These are phyloP conservation scores for Aphelocoma coerulescens DNA, from an alignment of 2,113 vertebrate genomes.

Conservation along the genomic window DNA sequence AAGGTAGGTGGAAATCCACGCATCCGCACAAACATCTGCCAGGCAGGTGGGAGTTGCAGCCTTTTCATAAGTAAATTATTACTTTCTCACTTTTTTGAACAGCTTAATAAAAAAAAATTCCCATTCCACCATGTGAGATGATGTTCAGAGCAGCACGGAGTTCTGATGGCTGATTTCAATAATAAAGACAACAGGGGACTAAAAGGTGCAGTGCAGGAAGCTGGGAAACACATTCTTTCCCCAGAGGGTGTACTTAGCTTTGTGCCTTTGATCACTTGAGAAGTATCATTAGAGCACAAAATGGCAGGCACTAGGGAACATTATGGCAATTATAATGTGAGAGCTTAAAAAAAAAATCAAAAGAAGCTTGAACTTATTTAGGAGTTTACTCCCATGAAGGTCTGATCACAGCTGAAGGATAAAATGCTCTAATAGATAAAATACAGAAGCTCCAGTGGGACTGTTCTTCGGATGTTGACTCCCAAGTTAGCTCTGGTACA, in stretches of 20 bases:
- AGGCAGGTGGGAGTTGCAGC: background rate
- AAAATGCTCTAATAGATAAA: background rate
- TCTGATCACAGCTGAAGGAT: background rate
- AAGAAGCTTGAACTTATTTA: constrained; percentile 23
- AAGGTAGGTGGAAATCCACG: background rate
- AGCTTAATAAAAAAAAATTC: background rate
- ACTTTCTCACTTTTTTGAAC: background rate
- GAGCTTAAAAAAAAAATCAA: background rate
- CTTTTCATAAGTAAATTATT: background rate
- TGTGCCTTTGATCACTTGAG: constrained; percentile 55
- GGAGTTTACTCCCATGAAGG: background rate
- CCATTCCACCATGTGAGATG: background rate
- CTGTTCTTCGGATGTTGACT: background rate
- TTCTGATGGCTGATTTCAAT: constrained; percentile 51
- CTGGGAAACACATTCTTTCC: constrained; percentile 51
- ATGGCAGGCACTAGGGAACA: constrained; percentile 34
- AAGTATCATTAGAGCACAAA: constrained; percentile 50
- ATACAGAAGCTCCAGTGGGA: background rate
- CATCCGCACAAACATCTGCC: background rate
- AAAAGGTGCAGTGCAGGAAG: constrained; percentile 32
- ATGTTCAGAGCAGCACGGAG: background rate
- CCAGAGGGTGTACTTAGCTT: constrained; percentile 57
- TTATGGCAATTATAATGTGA: constrained; percentile 28
- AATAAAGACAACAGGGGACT: constrained; percentile 48
- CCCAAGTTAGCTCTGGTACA: background rate